Percentiles rank a stretch among this genome's conserved stretches.
Conservation (phyloP, 2,113 vertebrate genomes). For the Pituophis catenifer region DNA sequence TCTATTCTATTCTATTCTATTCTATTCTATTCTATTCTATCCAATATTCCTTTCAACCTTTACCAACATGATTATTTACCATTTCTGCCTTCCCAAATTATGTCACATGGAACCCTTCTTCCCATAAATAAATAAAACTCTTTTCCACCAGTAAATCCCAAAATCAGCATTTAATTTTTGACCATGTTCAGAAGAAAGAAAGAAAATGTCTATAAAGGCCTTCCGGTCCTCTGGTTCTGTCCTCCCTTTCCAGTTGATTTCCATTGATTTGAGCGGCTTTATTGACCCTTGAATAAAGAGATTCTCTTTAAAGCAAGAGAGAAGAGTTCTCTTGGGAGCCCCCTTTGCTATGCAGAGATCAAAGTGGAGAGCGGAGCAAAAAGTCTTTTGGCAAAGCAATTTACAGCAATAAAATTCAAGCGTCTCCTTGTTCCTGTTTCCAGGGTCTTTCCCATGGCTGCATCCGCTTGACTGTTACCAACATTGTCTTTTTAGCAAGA, state of each 20-base stretch:
- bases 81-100: not conserved
- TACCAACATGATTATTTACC: not conserved
- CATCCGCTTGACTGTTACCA: not conserved
- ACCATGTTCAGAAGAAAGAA: not conserved
- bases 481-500: not conserved
- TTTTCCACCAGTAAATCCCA: not conserved
- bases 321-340: not conserved
- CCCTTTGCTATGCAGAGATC: not conserved
- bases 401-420: not conserved
- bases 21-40: too few species aligned
- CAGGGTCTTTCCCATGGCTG: not conserved
- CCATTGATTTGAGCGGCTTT: not conserved
- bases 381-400: not conserved
- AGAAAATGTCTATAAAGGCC: not conserved
- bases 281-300: not conserved
- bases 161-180: not conserved
- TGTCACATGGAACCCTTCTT: not conserved
- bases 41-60: not conserved
- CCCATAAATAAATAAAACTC: not conserved
- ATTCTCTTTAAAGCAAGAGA: not conserved
- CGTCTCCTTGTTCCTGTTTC: not conserved
- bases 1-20: too few species aligned
- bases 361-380: not conserved
- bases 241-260: not conserved
- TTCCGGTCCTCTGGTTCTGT: not conserved